Conservation (phyloP, 1,140 invertebrate species). For the Drosophila nikananu region DNA sequence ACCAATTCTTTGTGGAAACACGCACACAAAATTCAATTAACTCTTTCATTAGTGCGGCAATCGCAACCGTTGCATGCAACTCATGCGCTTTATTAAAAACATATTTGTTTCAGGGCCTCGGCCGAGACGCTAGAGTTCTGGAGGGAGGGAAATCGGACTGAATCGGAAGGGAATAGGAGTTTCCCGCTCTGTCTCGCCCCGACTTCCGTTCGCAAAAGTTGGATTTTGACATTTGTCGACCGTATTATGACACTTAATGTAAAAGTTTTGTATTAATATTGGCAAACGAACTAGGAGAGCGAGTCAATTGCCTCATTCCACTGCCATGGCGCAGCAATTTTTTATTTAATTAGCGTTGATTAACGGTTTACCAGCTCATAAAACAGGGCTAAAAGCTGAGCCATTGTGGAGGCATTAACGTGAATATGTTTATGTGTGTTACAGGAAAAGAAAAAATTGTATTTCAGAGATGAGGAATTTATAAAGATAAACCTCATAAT, state of each 20-base stretch:
- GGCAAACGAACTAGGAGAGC: constrained; percentile 40
- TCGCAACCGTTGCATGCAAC: constrained; percentile 29
- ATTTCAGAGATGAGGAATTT: background rate
- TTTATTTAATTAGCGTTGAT: constrained; percentile 78
- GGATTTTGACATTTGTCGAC: constrained; percentile 50
- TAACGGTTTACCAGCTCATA: constrained; percentile 54
- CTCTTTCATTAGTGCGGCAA: constrained; percentile 39
- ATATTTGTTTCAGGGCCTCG: constrained; percentile 45
- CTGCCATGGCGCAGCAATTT: constrained; percentile 47
- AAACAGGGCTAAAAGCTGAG: constrained; percentile 29
- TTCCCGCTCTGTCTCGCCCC: background rate
- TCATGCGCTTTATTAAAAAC: constrained; percentile 63
- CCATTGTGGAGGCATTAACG: constrained; percentile 22
- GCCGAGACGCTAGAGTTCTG: constrained; percentile 16
- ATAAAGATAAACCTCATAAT: background rate
- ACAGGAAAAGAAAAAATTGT: background rate
- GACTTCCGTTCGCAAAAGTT: constrained; percentile 43
- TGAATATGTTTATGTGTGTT: constrained; percentile 34
- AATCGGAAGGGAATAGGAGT: background rate
- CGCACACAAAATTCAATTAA: constrained; percentile 61
- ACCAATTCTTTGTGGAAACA: constrained; percentile 35
- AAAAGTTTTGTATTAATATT: constrained; percentile 61
- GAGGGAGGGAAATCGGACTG: background rate
- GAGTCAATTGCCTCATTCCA: constrained; percentile 44
- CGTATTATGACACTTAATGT: constrained; percentile 56